These are phyloP conservation scores for Megalops atlanticus DNA, from an alignment of 2,113 vertebrate species.

Conservation along the genomic window DNA sequence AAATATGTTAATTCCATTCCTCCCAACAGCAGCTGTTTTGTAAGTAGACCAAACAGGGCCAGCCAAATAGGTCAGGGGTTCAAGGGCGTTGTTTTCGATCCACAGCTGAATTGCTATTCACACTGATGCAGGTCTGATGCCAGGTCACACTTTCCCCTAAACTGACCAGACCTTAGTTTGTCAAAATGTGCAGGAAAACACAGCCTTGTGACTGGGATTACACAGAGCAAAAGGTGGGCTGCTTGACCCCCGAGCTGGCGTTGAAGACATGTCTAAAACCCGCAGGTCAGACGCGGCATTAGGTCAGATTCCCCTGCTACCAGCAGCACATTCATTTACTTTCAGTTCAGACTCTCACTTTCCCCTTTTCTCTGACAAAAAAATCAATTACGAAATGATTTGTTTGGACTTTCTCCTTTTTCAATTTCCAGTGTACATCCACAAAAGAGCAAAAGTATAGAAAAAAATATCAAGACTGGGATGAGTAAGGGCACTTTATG, in stretches of 20 bases:
- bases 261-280: neutral
- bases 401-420: neutral
- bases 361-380: neutral
- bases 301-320: neutral
- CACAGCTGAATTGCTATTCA: neutral
- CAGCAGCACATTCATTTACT: neutral
- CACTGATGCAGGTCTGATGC: neutral
- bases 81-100: neutral
- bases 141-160: neutral
- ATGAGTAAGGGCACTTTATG: neutral
- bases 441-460: neutral
- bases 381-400: neutral
- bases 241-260: neutral
- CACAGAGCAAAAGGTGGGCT: neutral
- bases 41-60: neutral
- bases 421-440: neutral
- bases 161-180: neutral
- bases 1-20: slow-evolving; percentile 4
- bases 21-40: neutral
- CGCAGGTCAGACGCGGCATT: neutral
- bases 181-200: neutral
- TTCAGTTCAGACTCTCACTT: neutral
- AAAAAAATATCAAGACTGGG: neutral
- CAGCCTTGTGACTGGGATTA: slow-evolving; percentile 7
- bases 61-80: slow-evolving; percentile 4